phyloP scores from a whole-genome alignment of 2,797 vertebrate genomes.

The Lophius americanus region DNA sequence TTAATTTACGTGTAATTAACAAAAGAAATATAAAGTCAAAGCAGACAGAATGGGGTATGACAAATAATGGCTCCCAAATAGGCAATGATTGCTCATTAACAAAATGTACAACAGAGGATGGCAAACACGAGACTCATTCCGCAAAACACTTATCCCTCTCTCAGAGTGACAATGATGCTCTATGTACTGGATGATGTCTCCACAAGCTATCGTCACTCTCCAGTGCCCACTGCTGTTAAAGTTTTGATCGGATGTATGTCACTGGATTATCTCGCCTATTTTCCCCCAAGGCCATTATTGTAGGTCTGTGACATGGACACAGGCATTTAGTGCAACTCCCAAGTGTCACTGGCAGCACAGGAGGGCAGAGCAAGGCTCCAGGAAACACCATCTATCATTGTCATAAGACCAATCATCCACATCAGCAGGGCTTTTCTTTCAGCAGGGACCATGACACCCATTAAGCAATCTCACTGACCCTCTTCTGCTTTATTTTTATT shows the following conservation, averaged over 20 bases:
- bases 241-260: slow-evolving; percentile 71
- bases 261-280: slow-evolving; percentile 70
- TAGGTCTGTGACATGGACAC: slow-evolving; percentile 67
- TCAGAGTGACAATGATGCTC: slow-evolving; percentile 22
- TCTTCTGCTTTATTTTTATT: slow-evolving; percentile 49
- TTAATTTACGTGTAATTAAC: slow-evolving; percentile 8
- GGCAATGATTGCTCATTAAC: slow-evolving; percentile 18
- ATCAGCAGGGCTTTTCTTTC: slow-evolving; percentile 71
- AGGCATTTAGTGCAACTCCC: slow-evolving; percentile 76
- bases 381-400: slow-evolving; percentile 81
- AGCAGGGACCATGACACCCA: slow-evolving; percentile 64
- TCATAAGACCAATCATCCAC: slow-evolving; percentile 77
- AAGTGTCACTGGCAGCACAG: slow-evolving; percentile 75
- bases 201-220: slow-evolving; percentile 47
- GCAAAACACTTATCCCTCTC: slow-evolving; percentile 28
- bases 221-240: slow-evolving; percentile 55
- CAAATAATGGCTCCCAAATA: slow-evolving; percentile 13
- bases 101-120: slow-evolving; percentile 12
- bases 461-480: slow-evolving; percentile 65
- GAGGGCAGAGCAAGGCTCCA: slow-evolving; percentile 69
- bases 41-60: slow-evolving; percentile 2
- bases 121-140: slow-evolving; percentile 13
- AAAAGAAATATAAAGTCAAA: slow-evolving; percentile 30
- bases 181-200: slow-evolving; percentile 11
- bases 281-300: slow-evolving; percentile 61